Percentiles rank a stretch among this genome's conserved stretches.
These are phyloP conservation scores for Vanessa atalanta DNA, from an alignment of 1,140 invertebrate species.

Conservation along the genomic window DNA sequence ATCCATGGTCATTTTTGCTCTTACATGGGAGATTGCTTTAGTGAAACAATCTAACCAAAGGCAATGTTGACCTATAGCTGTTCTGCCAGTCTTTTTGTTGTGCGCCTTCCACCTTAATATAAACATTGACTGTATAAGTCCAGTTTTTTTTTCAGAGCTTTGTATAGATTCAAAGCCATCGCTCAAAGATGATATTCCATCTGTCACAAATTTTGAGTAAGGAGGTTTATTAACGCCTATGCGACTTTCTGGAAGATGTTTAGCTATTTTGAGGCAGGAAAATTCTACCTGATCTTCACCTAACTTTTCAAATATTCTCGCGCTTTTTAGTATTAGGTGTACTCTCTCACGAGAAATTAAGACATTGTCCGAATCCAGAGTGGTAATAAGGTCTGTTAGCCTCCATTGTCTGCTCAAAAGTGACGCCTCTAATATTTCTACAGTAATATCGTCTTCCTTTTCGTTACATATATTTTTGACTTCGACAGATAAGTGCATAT, in stretches of 20 bases:
- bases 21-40: constrained; percentile 57
- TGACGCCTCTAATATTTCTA: constrained; percentile 71
- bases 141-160: constrained; percentile 41
- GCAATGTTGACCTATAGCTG: constrained; percentile 79
- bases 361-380: constrained; percentile 47
- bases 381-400: constrained; percentile 56
- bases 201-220: constrained; percentile 72
- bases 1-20: constrained; percentile 36
- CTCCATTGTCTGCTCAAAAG: constrained; percentile 75
- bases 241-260: constrained; percentile 45
- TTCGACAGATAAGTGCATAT: constrained; percentile 68
- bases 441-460: constrained; percentile 55
- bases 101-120: constrained; percentile 81
- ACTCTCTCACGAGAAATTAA: constrained; percentile 67
- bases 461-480: constrained; percentile 73
- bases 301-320: constrained; percentile 52
- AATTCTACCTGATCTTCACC: constrained; percentile 58
- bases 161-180: constrained; percentile 44
- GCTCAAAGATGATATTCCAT: constrained; percentile 55
- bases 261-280: constrained; percentile 63
- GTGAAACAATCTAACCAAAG: constrained; percentile 76
- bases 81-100: constrained; percentile 60
- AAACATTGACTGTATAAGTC: constrained; percentile 76
- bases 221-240: constrained; percentile 55
- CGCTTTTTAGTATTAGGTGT: constrained; percentile 68